Evolutionary conservation across 2,113 vertebrate species (phyloP).

Genomic region (Erinaceus europaeus): DNA sequence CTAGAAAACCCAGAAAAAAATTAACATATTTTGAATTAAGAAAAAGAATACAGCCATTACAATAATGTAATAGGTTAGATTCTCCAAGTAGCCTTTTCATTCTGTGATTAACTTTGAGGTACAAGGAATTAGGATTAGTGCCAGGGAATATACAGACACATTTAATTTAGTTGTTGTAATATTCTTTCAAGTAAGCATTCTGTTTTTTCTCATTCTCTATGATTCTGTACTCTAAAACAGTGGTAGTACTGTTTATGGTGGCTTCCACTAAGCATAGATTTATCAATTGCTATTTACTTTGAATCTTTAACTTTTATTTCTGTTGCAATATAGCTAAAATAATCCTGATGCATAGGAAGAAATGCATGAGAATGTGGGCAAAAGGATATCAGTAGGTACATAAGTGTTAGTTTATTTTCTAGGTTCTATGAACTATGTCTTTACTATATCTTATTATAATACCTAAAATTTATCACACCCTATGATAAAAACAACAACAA

Average conservation of each 20-base stretch:
- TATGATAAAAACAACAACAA: not conserved
- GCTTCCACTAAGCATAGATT: constrained; percentile 30
- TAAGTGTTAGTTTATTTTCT: not conserved
- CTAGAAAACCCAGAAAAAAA: constrained; percentile 6
- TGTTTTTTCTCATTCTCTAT: constrained; percentile 41
- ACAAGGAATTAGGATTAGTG: constrained; percentile 44
- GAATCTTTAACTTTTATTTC: constrained; percentile 26
- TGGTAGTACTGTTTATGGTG: not conserved
- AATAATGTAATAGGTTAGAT: constrained; percentile 13
- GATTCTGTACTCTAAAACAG: not conserved
- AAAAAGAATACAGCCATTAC: not conserved
- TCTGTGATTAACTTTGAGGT: constrained; percentile 25
- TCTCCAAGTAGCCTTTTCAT: constrained; percentile 30
- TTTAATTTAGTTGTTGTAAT: constrained; percentile 67
- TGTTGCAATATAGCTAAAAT: not conserved
- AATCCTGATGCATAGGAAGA: not conserved
- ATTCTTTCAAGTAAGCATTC: constrained; percentile 55
- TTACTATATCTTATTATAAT: not conserved
- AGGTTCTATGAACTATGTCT: not conserved
- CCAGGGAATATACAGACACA: constrained; percentile 49
- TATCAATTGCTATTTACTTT: constrained; percentile 39
- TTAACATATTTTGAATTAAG: not conserved
- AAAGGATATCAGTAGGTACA: not conserved
- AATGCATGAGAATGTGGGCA: not conserved
- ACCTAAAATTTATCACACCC: too few relatives aligned